phyloP scores from a whole-genome alignment of 2,797 vertebrate genomes.

The Pangasius djambal region DNA sequence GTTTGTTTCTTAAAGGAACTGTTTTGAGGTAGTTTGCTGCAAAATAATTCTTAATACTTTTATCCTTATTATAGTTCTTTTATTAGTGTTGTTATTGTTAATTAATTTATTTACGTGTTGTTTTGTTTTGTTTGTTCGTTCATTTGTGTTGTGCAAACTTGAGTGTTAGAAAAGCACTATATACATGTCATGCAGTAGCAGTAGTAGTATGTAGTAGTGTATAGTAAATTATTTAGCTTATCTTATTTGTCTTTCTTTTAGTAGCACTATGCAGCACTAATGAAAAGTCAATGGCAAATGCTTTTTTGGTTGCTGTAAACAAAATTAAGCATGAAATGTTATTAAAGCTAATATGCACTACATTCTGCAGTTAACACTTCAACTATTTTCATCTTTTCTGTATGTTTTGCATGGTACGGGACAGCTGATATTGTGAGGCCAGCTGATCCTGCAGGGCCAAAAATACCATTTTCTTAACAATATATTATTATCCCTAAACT shows the following conservation, averaged over 20 bases:
- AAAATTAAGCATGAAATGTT: neutral
- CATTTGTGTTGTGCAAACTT: neutral
- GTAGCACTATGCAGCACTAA: neutral
- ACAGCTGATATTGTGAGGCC: neutral
- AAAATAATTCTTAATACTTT: neutral
- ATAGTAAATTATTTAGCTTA: neutral
- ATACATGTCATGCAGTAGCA: neutral
- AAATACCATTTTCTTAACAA: neutral
- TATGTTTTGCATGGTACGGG: neutral
- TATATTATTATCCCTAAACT: neutral
- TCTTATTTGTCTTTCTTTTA: neutral
- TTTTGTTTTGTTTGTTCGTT: neutral
- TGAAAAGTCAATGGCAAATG: neutral
- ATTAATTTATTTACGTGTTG: neutral
- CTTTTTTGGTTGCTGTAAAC: neutral
- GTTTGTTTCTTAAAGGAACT: neutral
- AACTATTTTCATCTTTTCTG: neutral
- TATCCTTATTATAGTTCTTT: neutral
- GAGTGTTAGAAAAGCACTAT: neutral
- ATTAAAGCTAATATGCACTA: neutral
- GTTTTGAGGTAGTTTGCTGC: neutral
- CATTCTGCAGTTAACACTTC: neutral
- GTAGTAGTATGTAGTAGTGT: neutral
- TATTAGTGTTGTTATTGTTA: neutral
- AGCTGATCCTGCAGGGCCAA: neutral